Evolutionary conservation across 2,113 vertebrate genomes (phyloP).

Genomic region (Pycnonotus jocosus): DNA sequence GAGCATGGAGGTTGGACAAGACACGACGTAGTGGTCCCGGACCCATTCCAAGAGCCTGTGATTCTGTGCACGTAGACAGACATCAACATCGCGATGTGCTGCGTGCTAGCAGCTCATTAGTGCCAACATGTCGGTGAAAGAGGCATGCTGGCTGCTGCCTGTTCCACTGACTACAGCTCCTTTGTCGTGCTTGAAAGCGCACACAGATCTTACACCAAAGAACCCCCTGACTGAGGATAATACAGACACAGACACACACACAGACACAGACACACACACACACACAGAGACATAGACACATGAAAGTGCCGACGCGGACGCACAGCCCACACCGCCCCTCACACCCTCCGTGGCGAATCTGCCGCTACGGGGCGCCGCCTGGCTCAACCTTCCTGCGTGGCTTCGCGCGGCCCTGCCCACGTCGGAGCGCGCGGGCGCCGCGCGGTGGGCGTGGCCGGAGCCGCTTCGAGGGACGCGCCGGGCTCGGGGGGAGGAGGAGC

Average conservation of each 20-base stretch:
- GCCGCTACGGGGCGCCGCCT: constrained; percentile 51
- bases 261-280: accelerated
- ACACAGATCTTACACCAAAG: no score
- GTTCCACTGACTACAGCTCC: neutral
- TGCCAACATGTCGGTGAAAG: neutral
- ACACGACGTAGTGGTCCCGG: accelerated
- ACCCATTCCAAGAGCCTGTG: neutral
- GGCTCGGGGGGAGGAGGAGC: neutral
- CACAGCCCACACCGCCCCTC: accelerated
- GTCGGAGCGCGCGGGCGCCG: constrained; percentile 67
- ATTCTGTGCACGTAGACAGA: no score
- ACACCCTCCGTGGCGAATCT: neutral
- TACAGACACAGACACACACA: accelerated
- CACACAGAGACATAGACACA: neutral
- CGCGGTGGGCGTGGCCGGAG: constrained; percentile 49
- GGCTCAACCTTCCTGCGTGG: neutral
- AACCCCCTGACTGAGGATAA: neutral
- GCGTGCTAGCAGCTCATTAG: accelerated
- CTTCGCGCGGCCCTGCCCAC: constrained; percentile 24
- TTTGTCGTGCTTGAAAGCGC: neutral
- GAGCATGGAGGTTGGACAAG: neutral
- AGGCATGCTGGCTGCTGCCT: neutral
- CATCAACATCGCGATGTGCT: accelerated
- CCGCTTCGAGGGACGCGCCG: neutral
- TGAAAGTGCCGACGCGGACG: neutral